phyloP scores from a whole-genome alignment of 2,888 invertebrate species.

The Cheilosia grossa region DNA sequence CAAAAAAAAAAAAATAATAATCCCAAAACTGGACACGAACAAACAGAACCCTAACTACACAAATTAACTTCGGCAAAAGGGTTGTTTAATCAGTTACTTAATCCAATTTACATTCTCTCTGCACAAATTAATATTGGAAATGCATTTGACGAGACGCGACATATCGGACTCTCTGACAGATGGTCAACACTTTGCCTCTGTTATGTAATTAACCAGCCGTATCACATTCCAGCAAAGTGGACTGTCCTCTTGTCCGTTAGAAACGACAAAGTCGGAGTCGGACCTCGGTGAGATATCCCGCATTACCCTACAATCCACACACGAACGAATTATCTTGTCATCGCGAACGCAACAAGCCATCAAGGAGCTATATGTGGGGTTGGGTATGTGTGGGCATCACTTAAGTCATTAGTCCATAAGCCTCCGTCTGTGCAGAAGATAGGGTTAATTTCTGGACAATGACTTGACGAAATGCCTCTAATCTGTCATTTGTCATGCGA shows the following conservation, averaged over 20 bases:
- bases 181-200: constrained; percentile 51
- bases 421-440: constrained; percentile 39
- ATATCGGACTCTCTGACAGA: constrained; percentile 46
- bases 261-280: not conserved
- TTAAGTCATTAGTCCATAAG: constrained; percentile 72
- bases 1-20: constrained; percentile 39
- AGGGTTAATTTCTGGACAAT: constrained; percentile 78
- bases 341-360: constrained; percentile 43
- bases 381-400: constrained; percentile 76
- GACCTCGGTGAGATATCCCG: constrained; percentile 41
- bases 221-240: constrained; percentile 68
- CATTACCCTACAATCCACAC: constrained; percentile 70
- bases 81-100: constrained; percentile 76
- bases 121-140: constrained; percentile 66
- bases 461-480: constrained; percentile 82
- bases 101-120: constrained; percentile 75
- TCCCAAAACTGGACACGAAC: constrained; percentile 1
- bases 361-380: constrained; percentile 77
- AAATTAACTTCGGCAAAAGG: constrained; percentile 47
- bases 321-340: constrained; percentile 75
- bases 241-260: constrained; percentile 16
- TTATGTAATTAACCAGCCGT: constrained; percentile 69
- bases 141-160: constrained; percentile 38
- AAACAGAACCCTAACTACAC: constrained; percentile 29
- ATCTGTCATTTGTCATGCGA: constrained; percentile 80